Evolutionary conservation across 1,140 invertebrate genomes (phyloP).

Genomic region (Pseudomyrmex gracilis): DNA sequence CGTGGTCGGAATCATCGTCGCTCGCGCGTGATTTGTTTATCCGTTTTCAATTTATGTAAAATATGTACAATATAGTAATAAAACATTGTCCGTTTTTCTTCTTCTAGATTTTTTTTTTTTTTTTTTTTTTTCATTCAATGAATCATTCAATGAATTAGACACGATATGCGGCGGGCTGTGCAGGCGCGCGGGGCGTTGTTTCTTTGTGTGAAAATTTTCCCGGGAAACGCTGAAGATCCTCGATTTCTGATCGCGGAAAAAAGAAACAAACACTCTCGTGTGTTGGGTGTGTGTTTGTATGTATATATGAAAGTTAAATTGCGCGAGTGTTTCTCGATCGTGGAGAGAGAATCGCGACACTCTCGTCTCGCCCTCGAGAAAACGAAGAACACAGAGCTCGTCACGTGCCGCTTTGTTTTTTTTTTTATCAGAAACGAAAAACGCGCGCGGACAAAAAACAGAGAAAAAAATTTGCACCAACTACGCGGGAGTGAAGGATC

Average conservation of each 20-base stretch:
- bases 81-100: constrained; percentile 81
- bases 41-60: constrained; percentile 84
- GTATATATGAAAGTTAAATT: neutral
- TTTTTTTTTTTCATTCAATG: constrained; percentile 67
- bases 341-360: constrained; percentile 7
- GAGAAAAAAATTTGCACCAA: no score
- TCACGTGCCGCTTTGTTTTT: neutral
- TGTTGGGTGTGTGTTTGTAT: neutral
- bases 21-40: constrained; percentile 79
- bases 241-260: neutral
- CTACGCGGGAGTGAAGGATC: neutral
- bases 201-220: neutral
- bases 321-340: neutral
- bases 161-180: constrained; percentile 75
- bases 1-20: constrained; percentile 64
- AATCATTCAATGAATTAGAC: constrained; percentile 79
- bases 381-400: neutral
- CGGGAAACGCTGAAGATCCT: constrained; percentile 13
- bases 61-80: constrained; percentile 84
- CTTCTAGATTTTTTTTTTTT: constrained; percentile 60
- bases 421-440: constrained; percentile 17
- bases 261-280: neutral
- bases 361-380: neutral
- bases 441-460: neutral
- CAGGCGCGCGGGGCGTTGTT: constrained; percentile 63